phyloP scores from a whole-genome alignment of 1,140 invertebrate genomes.

The Hycleus phaleratus region DNA sequence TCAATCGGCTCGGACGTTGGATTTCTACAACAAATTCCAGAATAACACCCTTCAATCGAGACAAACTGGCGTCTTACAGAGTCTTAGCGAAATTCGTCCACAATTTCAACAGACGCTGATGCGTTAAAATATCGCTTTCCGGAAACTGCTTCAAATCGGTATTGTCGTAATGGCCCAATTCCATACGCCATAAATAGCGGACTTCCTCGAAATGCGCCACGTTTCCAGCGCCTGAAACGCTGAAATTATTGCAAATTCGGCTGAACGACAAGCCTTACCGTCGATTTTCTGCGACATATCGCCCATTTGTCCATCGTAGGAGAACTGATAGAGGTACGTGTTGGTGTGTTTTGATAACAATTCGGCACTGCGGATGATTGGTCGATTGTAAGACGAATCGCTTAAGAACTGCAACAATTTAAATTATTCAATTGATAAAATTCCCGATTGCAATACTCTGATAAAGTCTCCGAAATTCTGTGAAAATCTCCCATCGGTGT shows the following conservation, averaged over 20 bases:
- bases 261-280: not conserved
- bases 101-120: constrained; percentile 2
- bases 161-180: not conserved
- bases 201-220: constrained; percentile 10
- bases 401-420: constrained; percentile 9
- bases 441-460: not conserved
- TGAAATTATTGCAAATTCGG: not conserved
- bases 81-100: constrained; percentile 16
- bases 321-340: constrained; percentile 18
- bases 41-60: not conserved
- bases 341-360: constrained; percentile 2
- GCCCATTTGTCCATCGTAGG: constrained; percentile 8
- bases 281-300: not conserved
- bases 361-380: constrained; percentile 8
- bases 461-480: not conserved
- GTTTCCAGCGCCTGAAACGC: not conserved
- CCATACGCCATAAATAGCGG: constrained; percentile 4
- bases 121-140: constrained; percentile 1
- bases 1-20: not conserved
- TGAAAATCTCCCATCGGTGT: not conserved
- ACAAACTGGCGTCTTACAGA: not conserved
- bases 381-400: constrained; percentile 11
- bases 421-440: not conserved
- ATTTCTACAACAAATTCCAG: not conserved
- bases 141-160: not conserved